Percentiles rank a stretch among this genome's conserved stretches.
Conservation (phyloP, 2,888 invertebrate species). For the Meteorus cinctellus region DNA sequence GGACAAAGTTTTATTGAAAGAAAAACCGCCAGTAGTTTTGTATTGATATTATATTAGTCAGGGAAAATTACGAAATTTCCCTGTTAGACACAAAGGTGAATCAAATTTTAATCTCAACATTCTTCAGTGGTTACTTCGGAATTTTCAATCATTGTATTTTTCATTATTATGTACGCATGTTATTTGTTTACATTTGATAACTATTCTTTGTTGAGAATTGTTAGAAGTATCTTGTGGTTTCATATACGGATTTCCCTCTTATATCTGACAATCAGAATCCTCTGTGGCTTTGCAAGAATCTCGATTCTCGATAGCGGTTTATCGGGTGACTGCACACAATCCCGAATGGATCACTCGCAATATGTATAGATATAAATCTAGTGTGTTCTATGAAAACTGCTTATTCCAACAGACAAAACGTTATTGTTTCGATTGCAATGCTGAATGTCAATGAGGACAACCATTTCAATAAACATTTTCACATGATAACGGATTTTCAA, state of each 20-base stretch:
- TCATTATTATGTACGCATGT: not conserved
- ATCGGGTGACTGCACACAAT: constrained; percentile 38
- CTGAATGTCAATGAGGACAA: not conserved
- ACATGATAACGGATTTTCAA: not conserved
- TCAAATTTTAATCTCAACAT: not conserved
- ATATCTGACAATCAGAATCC: constrained; percentile 30
- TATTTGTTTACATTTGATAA: not conserved
- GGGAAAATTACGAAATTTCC: not conserved
- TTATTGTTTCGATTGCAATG: constrained; percentile 23
- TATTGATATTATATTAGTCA: constrained; percentile 21
- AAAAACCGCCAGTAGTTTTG: not conserved
- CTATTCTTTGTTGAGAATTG: not conserved
- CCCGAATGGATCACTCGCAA: constrained; percentile 17
- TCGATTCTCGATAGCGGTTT: constrained; percentile 35
- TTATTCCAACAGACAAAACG: constrained; percentile 26
- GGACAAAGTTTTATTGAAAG: not conserved
- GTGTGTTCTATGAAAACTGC: constrained; percentile 23
- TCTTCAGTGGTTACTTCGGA: not conserved
- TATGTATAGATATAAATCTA: not conserved
- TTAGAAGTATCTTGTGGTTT: not conserved
- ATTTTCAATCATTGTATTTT: not conserved
- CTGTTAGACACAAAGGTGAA: not conserved
- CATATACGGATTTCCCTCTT: not conserved
- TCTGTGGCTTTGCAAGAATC: constrained; percentile 33
- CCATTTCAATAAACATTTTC: not conserved